Evolutionary conservation across 2,113 vertebrate species (phyloP), one percentile per base, ranked within the genome.

Genomic region (Rallus limicola): DNA sequence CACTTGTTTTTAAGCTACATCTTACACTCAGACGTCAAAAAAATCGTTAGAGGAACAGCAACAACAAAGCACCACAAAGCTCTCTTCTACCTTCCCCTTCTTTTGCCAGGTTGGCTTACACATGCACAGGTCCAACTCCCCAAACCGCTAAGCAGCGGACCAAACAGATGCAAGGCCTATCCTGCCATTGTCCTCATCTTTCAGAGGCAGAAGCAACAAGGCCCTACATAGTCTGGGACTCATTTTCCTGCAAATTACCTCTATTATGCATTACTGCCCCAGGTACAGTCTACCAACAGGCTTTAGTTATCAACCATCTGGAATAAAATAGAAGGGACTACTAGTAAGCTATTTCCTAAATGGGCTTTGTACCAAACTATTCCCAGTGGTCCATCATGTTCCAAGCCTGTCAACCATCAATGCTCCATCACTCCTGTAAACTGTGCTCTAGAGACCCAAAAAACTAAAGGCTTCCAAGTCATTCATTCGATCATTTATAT

Each of bases 381-480:
- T 31, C 24, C 26, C 42, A 10, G 17, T 34, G 19, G 31, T 6
- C n/a, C 60, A 21, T 4, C 1, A 0, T 1, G 9, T 62, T 38
- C 62, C 53, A 71, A 79, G 6, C 16, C 44, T 58, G 38, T 36
- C 63, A 68, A 21, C 29, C 11, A 6, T 25, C 59, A 90, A 3
- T 50, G 38, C 38, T 82, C 25, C 34, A 25, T 53, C 36, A 52
- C 26, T n/a, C 36, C 44, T 81, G 12, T 36, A 58, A 88, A 65
- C 6, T 1, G 0, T 11, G 9, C 16, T 36, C 40, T 33, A 64
- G 36, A 72, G n/a, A 53, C 28, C 55, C 25, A 12, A 34, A 77
- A 94, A 85, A 53, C 8, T 9, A 60, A 88, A 71, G 69, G 13
- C n/a, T 77, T 88, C 42, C 36, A 94, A 21, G 44, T 64, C 2